Evolutionary conservation across 2,797 vertebrate genomes (phyloP), one percentile per base, ranked within the genome.

Genomic region (Pseudochirops cupreus): DNA sequence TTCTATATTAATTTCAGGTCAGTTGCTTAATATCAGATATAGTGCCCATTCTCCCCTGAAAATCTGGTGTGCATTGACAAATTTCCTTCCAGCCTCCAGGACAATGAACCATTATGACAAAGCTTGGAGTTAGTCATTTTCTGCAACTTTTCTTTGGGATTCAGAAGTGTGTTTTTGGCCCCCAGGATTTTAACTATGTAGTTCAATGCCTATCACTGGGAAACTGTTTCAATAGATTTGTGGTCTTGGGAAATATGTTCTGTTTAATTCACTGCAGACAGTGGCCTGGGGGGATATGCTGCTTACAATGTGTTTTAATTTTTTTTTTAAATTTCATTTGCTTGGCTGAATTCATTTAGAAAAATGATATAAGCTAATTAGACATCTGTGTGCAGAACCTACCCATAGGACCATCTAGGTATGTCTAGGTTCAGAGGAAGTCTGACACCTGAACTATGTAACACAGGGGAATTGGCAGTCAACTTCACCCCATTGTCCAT

Each of bases 291-390:
- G 94, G 96, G 97, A 95, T 98, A 95, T 89, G 50, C 96, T 74
- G 94, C 91, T 98, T 95, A 97, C 92, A 97, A 95, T 50, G 50
- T 21, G 46, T 91, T 94, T 96, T 98, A 96, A 98, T 96, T 97
- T 95, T 74, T 94, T 97, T 97, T 93, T 39, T 53, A 93, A 93
- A 93, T 62, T 89, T 93, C 26, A 53, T 95, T 94, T 94, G 56
- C 96, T 97, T 90, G 93, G 96, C 94, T 56, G 96, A 97, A 97
- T 97, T 97, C 90, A 94, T 98, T 98, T 96, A 97, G 97, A 97
- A 97, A 96, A 92, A 97, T 28, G 96, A 95, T 97, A 56, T 91
- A 90, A 92, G 92, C n/a, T 29, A 97, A 97, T 96, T 95, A 97
- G 96, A 97, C 97, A 67, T 62, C 31, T 87, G 95, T 52, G 90